Evolutionary conservation across 2,113 vertebrate genomes (phyloP).

Genomic region (Hippoglossus stenolepis): DNA sequence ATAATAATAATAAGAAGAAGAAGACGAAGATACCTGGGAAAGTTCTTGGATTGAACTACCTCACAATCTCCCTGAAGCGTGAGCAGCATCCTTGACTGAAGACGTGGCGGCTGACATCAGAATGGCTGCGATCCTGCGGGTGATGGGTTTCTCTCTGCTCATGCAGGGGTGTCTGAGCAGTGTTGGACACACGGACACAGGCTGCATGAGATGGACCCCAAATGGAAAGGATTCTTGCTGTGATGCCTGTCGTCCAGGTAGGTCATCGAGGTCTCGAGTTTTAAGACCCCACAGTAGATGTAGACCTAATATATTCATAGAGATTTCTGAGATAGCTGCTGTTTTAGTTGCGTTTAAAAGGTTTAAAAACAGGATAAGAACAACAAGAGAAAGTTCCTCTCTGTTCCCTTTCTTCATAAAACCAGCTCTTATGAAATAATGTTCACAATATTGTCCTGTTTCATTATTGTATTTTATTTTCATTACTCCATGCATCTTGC

Average conservation of each 20-base stretch:
- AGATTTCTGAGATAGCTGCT: too few species aligned
- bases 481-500: too few species aligned
- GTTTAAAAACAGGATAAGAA: too few species aligned
- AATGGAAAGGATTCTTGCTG: neutral
- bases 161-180: conserved; percentile 3
- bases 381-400: too few species aligned
- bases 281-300: too few species aligned
- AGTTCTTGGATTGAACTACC: neutral
- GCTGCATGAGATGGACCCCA: conserved; percentile 43
- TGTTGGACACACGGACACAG: accelerated
- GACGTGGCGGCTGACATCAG: neutral
- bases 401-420: too few species aligned
- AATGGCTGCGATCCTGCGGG: conserved; percentile 52
- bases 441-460: too few species aligned
- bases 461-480: too few species aligned
- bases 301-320: too few species aligned
- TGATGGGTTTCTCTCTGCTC: conserved; percentile 39
- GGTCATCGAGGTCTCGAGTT: neutral
- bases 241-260: conserved; percentile 62
- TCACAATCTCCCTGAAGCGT: too few species aligned
- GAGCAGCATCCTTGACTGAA: neutral
- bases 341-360: neutral
- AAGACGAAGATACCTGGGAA: neutral
- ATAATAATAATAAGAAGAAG: neutral
- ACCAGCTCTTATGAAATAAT: too few species aligned